These are phyloP conservation scores for Hecatera dysodea DNA, from an alignment of 2,888 invertebrate genomes.

Conservation along the genomic window DNA sequence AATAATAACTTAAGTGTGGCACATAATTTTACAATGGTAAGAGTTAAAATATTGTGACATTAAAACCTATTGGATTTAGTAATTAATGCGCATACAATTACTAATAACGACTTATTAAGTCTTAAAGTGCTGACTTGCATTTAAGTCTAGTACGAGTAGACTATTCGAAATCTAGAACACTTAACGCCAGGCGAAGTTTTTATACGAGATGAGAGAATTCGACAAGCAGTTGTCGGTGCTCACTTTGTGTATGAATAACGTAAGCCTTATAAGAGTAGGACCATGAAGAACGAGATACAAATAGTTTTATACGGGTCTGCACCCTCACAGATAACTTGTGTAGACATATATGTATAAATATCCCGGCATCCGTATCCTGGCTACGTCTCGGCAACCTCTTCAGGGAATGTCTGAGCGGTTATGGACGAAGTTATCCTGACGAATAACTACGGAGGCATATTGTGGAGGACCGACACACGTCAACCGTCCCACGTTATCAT, in stretches of 20 bases:
- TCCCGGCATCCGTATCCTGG: too few species aligned
- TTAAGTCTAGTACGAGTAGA: background rate
- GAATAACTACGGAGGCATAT: too few species aligned
- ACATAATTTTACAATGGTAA: too few species aligned
- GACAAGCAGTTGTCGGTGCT: background rate
- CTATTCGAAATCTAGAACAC: background rate
- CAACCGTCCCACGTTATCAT: too few species aligned
- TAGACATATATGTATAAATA: too few species aligned
- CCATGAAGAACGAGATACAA: background rate
- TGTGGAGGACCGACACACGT: too few species aligned
- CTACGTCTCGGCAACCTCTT: too few species aligned
- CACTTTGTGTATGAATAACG: conserved; percentile 6
- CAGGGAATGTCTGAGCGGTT: too few species aligned
- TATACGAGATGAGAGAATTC: conserved; percentile 2
- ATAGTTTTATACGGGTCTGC: background rate
- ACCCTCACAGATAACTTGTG: too few species aligned
- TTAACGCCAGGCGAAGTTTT: background rate
- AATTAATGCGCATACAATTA: background rate
- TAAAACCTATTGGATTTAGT: background rate
- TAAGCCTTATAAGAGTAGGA: background rate
- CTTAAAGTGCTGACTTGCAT: background rate
- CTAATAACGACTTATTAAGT: background rate
- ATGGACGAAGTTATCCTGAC: too few species aligned
- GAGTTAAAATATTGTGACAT: too few species aligned
- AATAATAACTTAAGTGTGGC: too few species aligned